phyloP scores from a whole-genome alignment of 2,888 invertebrate genomes.

The Ernsta delagoae region DNA sequence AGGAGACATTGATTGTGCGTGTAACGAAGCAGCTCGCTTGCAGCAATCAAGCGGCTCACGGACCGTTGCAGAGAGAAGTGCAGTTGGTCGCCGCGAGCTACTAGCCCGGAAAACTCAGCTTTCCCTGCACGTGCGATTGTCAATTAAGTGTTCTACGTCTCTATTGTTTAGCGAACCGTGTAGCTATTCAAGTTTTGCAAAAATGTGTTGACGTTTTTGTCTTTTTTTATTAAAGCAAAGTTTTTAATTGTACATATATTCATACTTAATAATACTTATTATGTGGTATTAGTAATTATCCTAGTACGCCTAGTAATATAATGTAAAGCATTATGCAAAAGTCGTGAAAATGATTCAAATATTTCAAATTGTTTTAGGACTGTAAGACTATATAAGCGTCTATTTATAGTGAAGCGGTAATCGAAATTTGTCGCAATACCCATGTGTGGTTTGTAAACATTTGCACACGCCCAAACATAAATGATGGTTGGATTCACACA shows the following conservation, averaged over 20 bases:
- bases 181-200: constrained; percentile 19
- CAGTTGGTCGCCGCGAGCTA: constrained; percentile 67
- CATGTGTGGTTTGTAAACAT: constrained; percentile 56
- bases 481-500: constrained; percentile 25
- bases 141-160: constrained; percentile 44
- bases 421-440: constrained; percentile 30
- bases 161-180: constrained; percentile 47
- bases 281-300: too few species aligned
- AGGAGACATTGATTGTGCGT: constrained; percentile 34
- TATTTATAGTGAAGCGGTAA: neutral
- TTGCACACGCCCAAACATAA: constrained; percentile 61
- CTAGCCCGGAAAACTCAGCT: constrained; percentile 71
- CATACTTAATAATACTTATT: too few species aligned
- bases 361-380: too few species aligned
- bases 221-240: neutral
- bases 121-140: constrained; percentile 61
- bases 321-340: too few species aligned
- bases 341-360: too few species aligned
- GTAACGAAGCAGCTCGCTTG: constrained; percentile 41
- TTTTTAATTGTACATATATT: too few species aligned
- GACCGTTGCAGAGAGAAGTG: constrained; percentile 63
- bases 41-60: constrained; percentile 63
- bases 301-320: too few species aligned
- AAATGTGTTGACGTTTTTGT: constrained; percentile 20
- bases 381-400: too few species aligned